These are phyloP conservation scores for Pedionomus torquatus DNA, from an alignment of 2,113 vertebrate species.

Conservation along the genomic window DNA sequence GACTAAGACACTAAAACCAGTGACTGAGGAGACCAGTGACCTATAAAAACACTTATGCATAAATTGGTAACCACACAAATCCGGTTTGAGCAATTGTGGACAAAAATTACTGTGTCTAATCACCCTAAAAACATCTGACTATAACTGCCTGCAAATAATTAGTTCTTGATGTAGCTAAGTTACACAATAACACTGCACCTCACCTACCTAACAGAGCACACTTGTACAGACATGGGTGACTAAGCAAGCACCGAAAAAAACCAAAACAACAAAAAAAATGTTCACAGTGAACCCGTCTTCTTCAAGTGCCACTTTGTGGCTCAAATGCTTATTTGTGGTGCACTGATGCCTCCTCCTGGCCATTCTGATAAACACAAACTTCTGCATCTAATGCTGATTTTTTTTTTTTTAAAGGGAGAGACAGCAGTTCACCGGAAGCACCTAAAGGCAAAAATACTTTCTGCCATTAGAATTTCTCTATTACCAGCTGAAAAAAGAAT, in stretches of 20 bases:
- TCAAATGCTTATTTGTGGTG: neutral
- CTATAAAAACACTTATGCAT: neutral
- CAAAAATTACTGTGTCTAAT: neutral
- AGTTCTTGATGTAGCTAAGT: neutral
- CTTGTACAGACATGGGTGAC: neutral
- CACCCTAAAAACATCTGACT: neutral
- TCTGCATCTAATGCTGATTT: neutral
- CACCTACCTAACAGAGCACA: neutral
- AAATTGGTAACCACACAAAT: neutral
- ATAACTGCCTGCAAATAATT: neutral
- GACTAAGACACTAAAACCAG: neutral
- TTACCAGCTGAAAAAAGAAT: neutral
- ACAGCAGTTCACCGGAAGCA: neutral
- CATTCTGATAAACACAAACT: neutral
- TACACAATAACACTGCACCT: neutral
- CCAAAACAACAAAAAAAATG: too few species aligned
- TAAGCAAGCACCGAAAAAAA: neutral
- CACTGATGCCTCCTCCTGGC: conserved; percentile 15
- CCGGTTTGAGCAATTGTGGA: neutral
- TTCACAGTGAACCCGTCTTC: neutral
- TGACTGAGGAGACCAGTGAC: neutral
- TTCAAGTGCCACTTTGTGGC: neutral
- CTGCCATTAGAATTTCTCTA: neutral
- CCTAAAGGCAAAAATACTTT: neutral
- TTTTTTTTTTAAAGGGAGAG: neutral